Evolutionary conservation across 2,888 invertebrate species (phyloP).

Genomic region (Trisateles emortualis): DNA sequence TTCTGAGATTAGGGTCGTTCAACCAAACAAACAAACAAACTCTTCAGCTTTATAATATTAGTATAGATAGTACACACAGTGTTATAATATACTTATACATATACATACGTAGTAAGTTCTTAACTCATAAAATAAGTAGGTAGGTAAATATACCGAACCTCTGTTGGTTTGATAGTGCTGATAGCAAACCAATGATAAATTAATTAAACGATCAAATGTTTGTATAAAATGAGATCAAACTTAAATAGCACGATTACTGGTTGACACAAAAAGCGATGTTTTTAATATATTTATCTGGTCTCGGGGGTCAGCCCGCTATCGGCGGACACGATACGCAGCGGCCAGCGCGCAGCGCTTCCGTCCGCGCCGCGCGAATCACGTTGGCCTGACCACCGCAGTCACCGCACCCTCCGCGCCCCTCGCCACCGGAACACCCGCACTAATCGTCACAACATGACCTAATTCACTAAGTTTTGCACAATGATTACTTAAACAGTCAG

Average conservation of each 20-base stretch:
- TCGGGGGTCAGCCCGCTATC: constrained; percentile 56
- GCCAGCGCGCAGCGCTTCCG: constrained; percentile 62
- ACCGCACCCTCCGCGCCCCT: background rate
- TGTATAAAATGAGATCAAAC: constrained; percentile 10
- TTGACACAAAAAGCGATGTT: constrained; percentile 58
- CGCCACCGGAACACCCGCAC: constrained; percentile 6
- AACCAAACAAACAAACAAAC: no score
- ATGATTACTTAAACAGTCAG: constrained; percentile 13
- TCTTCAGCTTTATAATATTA: no score
- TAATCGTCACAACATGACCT: constrained; percentile 47
- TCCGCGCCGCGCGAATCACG: constrained; percentile 49
- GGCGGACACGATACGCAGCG: constrained; percentile 65
- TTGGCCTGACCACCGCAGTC: no score
- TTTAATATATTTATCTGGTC: constrained; percentile 62
- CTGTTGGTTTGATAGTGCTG: no score
- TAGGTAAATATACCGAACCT: no score
- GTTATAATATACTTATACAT: no score
- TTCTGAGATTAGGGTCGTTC: no score
- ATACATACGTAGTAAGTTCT: no score
- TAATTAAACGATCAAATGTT: no score
- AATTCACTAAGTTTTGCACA: constrained; percentile 38
- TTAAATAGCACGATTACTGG: constrained; percentile 11
- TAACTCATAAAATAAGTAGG: no score
- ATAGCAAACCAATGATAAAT: no score
- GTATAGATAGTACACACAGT: no score